Evolutionary conservation across 1,140 invertebrate species (phyloP).

Genomic region (Dufourea novaeangliae): DNA sequence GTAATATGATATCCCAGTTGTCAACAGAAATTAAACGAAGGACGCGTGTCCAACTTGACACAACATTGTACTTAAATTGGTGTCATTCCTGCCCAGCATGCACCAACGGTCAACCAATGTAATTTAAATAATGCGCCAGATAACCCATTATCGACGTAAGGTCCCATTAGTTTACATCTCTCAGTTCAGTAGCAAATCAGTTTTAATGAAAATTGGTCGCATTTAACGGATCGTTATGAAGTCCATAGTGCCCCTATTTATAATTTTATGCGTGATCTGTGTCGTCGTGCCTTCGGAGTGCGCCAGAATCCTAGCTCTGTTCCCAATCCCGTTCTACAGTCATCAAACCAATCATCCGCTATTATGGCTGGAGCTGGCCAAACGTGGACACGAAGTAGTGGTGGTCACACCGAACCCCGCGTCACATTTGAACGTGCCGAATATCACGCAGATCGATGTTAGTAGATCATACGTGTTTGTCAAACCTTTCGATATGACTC

Average conservation of each 20-base stretch:
- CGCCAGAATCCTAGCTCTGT: background rate
- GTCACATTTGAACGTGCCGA: background rate
- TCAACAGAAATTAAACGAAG: too few species aligned
- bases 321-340: background rate
- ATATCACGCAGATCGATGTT: background rate
- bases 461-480: background rate
- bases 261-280: background rate
- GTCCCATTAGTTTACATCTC: too few species aligned
- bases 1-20: too few species aligned
- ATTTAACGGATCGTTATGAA: background rate
- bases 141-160: too few species aligned
- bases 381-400: background rate
- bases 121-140: too few species aligned
- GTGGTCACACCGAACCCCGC: background rate
- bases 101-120: conserved; percentile 49
- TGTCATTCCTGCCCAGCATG: too few species aligned
- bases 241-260: background rate
- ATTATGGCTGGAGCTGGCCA: background rate
- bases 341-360: background rate
- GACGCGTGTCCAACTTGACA: too few species aligned
- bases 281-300: background rate
- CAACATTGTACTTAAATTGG: too few species aligned
- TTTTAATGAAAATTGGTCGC: conserved; percentile 34
- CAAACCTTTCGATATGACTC: background rate
- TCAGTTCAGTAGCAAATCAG: conserved; percentile 73